Evolutionary conservation across 1,140 invertebrate species (phyloP).

Genomic region (Aricia agestis): DNA sequence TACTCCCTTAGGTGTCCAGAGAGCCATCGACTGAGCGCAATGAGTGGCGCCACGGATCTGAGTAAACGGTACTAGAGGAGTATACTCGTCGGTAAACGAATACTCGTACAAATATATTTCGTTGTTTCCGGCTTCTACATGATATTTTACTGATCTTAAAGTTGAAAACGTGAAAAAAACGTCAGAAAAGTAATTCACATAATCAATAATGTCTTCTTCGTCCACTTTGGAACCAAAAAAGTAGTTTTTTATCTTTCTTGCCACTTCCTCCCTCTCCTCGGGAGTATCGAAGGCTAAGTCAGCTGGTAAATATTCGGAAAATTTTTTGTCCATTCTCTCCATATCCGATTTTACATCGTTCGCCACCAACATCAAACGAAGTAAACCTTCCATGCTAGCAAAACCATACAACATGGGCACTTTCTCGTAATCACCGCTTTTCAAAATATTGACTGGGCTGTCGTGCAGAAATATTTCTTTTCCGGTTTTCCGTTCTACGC

Average conservation of each 20-base stretch:
- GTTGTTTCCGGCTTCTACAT: constrained; percentile 34
- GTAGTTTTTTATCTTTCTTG: constrained; percentile 37
- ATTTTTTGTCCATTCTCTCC: constrained; percentile 44
- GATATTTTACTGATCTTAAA: constrained; percentile 33
- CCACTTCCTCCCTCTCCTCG: constrained; percentile 34
- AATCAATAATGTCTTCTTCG: constrained; percentile 30
- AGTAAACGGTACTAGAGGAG: constrained; percentile 25
- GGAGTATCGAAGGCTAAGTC: constrained; percentile 40
- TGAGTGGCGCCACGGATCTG: constrained; percentile 31
- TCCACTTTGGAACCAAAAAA: constrained; percentile 39
- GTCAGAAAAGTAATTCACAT: constrained; percentile 41
- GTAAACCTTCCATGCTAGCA: constrained; percentile 45
- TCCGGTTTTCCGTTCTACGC: constrained; percentile 37
- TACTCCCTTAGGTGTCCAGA: constrained; percentile 1
- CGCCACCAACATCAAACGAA: constrained; percentile 33
- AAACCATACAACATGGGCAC: constrained; percentile 48
- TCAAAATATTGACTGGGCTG: constrained; percentile 45
- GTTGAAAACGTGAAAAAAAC: constrained; percentile 35
- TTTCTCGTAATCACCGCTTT: constrained; percentile 41
- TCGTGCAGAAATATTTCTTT: constrained; percentile 41
- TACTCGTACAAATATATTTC: constrained; percentile 46
- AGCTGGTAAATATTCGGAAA: constrained; percentile 41
- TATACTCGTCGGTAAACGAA: constrained; percentile 32
- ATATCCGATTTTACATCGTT: constrained; percentile 17
- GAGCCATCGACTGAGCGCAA: constrained; percentile 17